These are phyloP conservation scores for Channa striata DNA, from an alignment of 2,797 vertebrate genomes.

Conservation along the genomic window DNA sequence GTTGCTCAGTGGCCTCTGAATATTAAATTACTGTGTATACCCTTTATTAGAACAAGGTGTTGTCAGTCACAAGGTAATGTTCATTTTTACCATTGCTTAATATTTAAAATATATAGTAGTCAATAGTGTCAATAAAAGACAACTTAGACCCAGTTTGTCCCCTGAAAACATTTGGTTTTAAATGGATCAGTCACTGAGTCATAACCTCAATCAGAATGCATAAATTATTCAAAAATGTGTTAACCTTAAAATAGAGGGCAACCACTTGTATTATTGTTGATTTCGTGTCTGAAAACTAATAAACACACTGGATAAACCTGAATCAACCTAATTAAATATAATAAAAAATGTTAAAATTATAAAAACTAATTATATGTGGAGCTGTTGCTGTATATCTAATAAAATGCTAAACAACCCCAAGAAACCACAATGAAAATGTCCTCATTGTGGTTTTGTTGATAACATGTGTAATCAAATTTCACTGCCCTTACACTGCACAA, in stretches of 20 bases:
- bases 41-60: not conserved
- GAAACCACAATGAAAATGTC: too few species aligned
- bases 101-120: too few species aligned
- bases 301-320: not conserved
- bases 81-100: not conserved
- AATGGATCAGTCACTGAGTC: not conserved
- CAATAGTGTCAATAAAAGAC: too few species aligned
- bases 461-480: too few species aligned
- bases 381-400: too few species aligned
- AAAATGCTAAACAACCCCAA: too few species aligned
- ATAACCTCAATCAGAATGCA: not conserved
- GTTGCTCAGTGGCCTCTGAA: slow-evolving; percentile 12
- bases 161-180: not conserved
- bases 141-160: not conserved
- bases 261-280: not conserved
- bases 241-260: not conserved
- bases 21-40: not conserved
- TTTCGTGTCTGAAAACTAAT: not conserved
- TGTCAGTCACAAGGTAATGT: not conserved
- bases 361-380: not conserved
- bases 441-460: too few species aligned
- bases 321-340: too few species aligned
- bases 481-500: too few species aligned
- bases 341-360: not conserved
- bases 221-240: not conserved